Conservation (phyloP, 2,797 vertebrate species). For the Gadopsis bispinosus region DNA sequence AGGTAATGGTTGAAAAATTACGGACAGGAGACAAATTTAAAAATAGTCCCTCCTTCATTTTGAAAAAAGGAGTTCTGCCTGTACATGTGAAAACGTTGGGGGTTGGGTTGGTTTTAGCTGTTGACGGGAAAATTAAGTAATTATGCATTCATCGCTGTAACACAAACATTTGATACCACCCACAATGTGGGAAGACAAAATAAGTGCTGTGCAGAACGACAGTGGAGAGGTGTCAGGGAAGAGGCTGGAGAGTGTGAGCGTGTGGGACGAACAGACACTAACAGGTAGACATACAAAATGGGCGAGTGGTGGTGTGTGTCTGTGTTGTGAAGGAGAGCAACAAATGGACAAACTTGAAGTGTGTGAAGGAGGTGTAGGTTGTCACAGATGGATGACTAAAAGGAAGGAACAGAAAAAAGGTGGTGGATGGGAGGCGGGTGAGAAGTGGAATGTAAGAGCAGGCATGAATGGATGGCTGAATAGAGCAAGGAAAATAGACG, state of each 20-base stretch:
- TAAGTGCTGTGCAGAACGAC: conserved; percentile 33
- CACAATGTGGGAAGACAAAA: conserved; percentile 51
- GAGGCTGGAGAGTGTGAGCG: conserved; percentile 45
- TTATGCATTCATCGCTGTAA: conserved; percentile 38
- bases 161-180: conserved; percentile 54
- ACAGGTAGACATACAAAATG: conserved; percentile 57
- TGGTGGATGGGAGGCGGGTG: conserved; percentile 52
- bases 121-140: conserved; percentile 41
- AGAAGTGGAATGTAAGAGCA: conserved; percentile 67
- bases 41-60: neutral
- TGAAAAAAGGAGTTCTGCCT: neutral
- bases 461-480: conserved; percentile 63
- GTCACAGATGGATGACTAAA: conserved; percentile 76
- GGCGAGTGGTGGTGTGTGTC: conserved; percentile 40
- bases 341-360: conserved; percentile 60
- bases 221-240: conserved; percentile 42
- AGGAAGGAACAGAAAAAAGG: conserved; percentile 64
- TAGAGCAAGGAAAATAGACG: conserved; percentile 22
- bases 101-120: conserved; percentile 6
- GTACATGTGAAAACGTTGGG: neutral
- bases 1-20: neutral
- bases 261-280: conserved; percentile 41
- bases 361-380: conserved; percentile 71
- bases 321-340: conserved; percentile 48
- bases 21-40: neutral